Base-by-base conservation (phyloP, 2,797 vertebrate genomes). In the Lepidocolaptes lacrymiger region DNA sequence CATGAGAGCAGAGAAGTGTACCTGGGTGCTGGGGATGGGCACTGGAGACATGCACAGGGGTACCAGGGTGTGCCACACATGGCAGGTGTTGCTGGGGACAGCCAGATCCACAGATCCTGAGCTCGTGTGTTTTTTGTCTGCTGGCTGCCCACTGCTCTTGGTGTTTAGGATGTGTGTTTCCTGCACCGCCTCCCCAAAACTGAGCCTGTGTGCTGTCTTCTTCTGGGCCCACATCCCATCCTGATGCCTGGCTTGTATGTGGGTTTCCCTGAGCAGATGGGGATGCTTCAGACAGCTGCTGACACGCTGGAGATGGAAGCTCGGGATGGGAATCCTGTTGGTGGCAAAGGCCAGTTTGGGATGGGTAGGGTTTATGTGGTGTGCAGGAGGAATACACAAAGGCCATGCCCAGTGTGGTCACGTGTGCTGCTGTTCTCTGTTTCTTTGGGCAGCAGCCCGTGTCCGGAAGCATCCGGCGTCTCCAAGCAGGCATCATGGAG, bases 401-500 rank as follows among this genome's bases (percentile, higher is more conserved):
- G 39, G 30, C 52, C 4, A 5, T 54, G 62, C 30, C 30, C 19
- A 6, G 16, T 1, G 4, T 5, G 14, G 17, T 64, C 6, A 12
- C 66, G 74, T 4, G 9, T 30, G 32, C 63, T 23, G 27, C 30
- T 3, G 7, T 55, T 56, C 56, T 27, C 61, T 51, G 2, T 34
- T 62, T 79, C 55, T 93, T 52, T 44, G 14, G 10, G 51, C 48
- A 82, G 87, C 85, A 84, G 32, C 43, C 80, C 0, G 1, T 52
- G 68, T 69, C 55, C 0, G 1, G 64, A 21, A 51, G 51, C 2
- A 2, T 28, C 46, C 1, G 0, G 23, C 28, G 0, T 43, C 55
- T 98, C 86, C 96, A 27, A 80, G 82, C 82, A 1, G 89, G 68
- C 76, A 96, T 97, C 97, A 99, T 99, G 99, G 98, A 99, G 71